Conservation (phyloP, 2,888 invertebrate species). For the Stegana nigrithorax region DNA sequence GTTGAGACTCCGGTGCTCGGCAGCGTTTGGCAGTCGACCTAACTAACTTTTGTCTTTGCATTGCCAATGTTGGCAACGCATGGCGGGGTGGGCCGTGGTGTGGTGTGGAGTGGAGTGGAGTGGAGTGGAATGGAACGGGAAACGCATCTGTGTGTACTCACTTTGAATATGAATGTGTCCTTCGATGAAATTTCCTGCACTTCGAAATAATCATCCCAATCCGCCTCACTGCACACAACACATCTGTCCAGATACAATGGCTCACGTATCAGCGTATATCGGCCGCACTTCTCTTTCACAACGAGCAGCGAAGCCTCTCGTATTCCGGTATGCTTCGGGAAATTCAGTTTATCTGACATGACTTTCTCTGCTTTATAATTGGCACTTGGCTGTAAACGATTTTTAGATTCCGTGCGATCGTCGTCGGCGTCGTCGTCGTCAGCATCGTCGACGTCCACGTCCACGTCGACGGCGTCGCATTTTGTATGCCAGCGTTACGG, state of each 20-base stretch:
- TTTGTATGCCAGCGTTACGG: slow-evolving; percentile 30
- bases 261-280: slow-evolving; percentile 87
- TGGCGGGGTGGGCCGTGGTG: too few species aligned
- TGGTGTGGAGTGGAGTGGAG: too few species aligned
- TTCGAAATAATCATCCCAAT: slow-evolving; percentile 94
- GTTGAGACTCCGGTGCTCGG: too few species aligned
- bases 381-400: slow-evolving; percentile 77
- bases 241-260: slow-evolving; percentile 92
- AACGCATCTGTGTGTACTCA: slow-evolving; percentile 65
- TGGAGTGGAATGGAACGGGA: not conserved
- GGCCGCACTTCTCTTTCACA: slow-evolving; percentile 89
- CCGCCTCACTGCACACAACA: slow-evolving; percentile 87
- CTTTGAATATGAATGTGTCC: slow-evolving; percentile 95
- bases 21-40: slow-evolving; percentile 10
- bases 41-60: not conserved
- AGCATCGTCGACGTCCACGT: too few species aligned
- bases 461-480: too few species aligned
- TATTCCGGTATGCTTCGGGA: slow-evolving; percentile 81
- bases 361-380: slow-evolving; percentile 76
- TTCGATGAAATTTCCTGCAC: slow-evolving; percentile 92
- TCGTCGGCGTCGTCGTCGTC: slow-evolving; percentile 23
- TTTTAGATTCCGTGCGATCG: too few species aligned
- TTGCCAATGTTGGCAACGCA: too few species aligned
- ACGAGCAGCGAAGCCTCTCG: slow-evolving; percentile 89
- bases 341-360: slow-evolving; percentile 75